A percentile compares a stretch with the other conserved stretches of the same genome.
Conservation (phyloP, 2,797 vertebrate species). For the Dicrostonyx torquatus region DNA sequence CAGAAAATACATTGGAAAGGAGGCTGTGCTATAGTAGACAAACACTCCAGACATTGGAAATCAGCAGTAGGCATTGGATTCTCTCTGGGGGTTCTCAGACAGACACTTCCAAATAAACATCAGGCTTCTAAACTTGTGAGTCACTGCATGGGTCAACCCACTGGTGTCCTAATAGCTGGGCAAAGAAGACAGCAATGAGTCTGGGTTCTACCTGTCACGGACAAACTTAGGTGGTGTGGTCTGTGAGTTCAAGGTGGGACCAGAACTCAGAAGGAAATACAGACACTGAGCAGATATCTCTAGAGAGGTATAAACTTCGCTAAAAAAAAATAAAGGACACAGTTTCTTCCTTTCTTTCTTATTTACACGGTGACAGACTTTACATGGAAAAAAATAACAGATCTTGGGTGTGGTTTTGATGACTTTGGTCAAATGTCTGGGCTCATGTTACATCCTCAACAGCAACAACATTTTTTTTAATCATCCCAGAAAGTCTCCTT, state of each 20-base stretch:
- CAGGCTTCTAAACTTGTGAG: neutral
- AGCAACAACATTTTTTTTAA: neutral
- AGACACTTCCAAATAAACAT: neutral
- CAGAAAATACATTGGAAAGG: neutral
- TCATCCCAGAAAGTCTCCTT: neutral
- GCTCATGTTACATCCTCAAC: neutral
- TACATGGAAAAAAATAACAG: neutral
- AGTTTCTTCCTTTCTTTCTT: neutral
- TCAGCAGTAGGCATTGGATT: neutral
- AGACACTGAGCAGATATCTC: neutral
- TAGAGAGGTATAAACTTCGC: neutral
- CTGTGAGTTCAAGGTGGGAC: neutral
- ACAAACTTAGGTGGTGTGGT: neutral
- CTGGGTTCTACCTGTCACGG: neutral
- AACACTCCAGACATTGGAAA: neutral
- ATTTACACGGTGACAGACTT: neutral
- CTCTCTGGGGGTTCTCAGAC: neutral
- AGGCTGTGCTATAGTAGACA: neutral
- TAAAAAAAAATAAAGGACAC: neutral
- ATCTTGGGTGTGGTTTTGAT: constrained; percentile 2
- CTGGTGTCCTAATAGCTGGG: neutral
- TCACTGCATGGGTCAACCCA: neutral
- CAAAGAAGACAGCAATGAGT: neutral
- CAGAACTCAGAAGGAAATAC: neutral
- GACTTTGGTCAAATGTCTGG: neutral